Conservation (phyloP, 2,888 invertebrate species). For the Ectropis crepuscularia region DNA sequence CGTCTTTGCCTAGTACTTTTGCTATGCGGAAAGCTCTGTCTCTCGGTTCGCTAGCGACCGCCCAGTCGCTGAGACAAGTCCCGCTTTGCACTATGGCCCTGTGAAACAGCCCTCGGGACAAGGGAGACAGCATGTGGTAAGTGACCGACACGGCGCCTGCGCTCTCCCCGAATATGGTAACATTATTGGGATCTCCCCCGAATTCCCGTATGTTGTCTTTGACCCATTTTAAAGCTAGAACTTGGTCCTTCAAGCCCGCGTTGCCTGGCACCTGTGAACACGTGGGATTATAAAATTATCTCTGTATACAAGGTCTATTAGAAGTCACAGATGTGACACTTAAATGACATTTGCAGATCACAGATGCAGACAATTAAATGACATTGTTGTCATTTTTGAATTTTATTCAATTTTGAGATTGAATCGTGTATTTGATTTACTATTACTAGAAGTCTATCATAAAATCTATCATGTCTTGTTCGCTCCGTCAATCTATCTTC, state of each 20-base stretch:
- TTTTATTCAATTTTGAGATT: too few species aligned
- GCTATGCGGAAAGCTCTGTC: slow-evolving; percentile 62
- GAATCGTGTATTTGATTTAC: too few species aligned
- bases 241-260: slow-evolving; percentile 72
- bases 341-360: too few species aligned
- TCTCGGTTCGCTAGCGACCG: slow-evolving; percentile 47
- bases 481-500: too few species aligned
- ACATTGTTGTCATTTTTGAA: too few species aligned
- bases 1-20: slow-evolving; percentile 62
- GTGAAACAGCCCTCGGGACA: slow-evolving; percentile 70
- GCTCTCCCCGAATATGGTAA: slow-evolving; percentile 74
- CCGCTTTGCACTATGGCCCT: slow-evolving; percentile 73
- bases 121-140: slow-evolving; percentile 68
- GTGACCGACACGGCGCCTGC: slow-evolving; percentile 69
- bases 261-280: slow-evolving; percentile 65
- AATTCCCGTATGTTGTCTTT: slow-evolving; percentile 62
- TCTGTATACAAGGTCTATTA: not conserved
- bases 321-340: too few species aligned
- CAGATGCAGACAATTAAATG: too few species aligned
- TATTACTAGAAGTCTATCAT: not conserved
- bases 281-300: slow-evolving; percentile 32
- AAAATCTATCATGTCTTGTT: too few species aligned
- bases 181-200: slow-evolving; percentile 65
- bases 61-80: slow-evolving; percentile 61
- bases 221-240: slow-evolving; percentile 63